Percentiles rank a stretch among this genome's conserved stretches.
Conservation (phyloP, 2,888 invertebrate species). For the Camponotus fellah region DNA sequence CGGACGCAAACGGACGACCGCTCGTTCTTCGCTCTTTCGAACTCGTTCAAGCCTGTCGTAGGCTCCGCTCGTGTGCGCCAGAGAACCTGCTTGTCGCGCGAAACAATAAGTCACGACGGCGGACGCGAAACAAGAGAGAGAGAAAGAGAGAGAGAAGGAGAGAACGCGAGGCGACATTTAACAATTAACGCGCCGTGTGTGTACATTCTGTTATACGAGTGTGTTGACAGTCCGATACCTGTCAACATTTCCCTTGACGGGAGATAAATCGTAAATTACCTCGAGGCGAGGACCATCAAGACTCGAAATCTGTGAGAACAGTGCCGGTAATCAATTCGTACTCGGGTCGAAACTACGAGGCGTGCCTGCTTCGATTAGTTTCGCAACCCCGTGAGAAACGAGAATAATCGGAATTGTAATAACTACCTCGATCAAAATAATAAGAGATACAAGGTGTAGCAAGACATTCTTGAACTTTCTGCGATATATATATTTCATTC, state of each 20-base stretch:
- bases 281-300: not conserved
- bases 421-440: constrained; percentile 1
- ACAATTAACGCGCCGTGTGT: not conserved
- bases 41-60: constrained; percentile 26
- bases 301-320: constrained; percentile 2
- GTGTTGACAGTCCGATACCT: not conserved
- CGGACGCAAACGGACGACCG: constrained; percentile 64
- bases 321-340: not conserved
- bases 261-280: not conserved
- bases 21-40: constrained; percentile 57
- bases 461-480: not conserved
- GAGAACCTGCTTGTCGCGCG: not conserved
- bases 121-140: constrained; percentile 27
- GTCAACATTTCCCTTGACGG: not conserved
- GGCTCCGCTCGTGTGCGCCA: constrained; percentile 6
- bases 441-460: not conserved
- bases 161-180: constrained; percentile 8
- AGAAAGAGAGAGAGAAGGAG: constrained; percentile 4
- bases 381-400: not conserved
- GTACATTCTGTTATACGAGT: not conserved
- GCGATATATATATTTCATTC: constrained; percentile 5
- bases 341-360: not conserved
- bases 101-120: not conserved
- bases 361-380: constrained; percentile 12
- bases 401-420: not conserved